Conservation (phyloP, 2,888 invertebrate species). For the Chymomyza procnemis region DNA sequence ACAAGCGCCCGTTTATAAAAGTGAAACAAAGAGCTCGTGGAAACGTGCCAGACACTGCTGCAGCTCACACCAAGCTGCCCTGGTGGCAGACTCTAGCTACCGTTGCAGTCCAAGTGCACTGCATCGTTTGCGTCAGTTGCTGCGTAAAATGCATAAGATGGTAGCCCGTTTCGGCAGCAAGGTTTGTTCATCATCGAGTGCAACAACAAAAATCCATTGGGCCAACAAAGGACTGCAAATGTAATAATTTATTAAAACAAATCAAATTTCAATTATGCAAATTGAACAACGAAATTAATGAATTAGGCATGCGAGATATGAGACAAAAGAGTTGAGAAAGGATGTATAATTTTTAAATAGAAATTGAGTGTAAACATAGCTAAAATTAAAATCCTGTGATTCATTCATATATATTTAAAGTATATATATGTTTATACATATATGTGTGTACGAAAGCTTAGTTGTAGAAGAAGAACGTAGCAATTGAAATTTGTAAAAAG, state of each 20-base stretch:
- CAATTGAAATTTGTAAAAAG: conserved; percentile 29
- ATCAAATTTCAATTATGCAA: conserved; percentile 66
- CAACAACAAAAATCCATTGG: too few species aligned
- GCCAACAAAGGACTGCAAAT: conserved; percentile 71
- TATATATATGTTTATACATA: conserved; percentile 18
- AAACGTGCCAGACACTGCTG: neutral
- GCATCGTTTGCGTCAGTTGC: conserved; percentile 36
- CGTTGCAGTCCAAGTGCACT: conserved; percentile 19
- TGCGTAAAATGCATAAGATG: conserved; percentile 33
- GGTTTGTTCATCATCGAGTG: conserved; percentile 21
- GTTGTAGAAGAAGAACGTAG: conserved; percentile 21
- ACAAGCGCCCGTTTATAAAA: conserved; percentile 17
- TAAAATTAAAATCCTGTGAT: conserved; percentile 72
- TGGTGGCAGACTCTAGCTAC: conserved; percentile 13
- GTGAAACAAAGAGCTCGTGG: neutral
- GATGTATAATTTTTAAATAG: conserved; percentile 46
- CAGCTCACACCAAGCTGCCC: conserved; percentile 17
- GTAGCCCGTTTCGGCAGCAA: conserved; percentile 38
- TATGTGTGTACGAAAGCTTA: neutral
- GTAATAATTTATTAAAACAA: conserved; percentile 49
- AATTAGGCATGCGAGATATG: conserved; percentile 34
- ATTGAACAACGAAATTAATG: conserved; percentile 66
- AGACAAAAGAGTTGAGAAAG: neutral
- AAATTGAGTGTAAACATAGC: conserved; percentile 69
- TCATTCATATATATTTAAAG: conserved; percentile 55